These are phyloP conservation scores for Mesorhabditis sp. DNA, from an alignment of 2,888 invertebrate species.

Conservation along the genomic window DNA sequence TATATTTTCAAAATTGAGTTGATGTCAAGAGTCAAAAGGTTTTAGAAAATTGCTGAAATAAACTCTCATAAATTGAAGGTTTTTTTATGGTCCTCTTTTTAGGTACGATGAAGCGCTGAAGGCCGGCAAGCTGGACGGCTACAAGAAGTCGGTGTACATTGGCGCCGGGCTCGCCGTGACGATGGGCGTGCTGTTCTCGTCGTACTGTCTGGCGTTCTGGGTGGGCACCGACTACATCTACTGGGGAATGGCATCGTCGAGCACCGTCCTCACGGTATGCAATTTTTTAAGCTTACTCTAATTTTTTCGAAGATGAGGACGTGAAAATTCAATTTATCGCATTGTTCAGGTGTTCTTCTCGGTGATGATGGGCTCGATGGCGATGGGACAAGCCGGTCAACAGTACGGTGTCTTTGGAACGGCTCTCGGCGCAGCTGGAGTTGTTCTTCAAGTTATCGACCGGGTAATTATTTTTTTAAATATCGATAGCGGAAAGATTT, in stretches of 20 bases:
- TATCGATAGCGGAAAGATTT: no score
- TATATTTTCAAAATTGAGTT: no score
- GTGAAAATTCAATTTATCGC: no score
- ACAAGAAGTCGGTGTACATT: slow-evolving; percentile 38
- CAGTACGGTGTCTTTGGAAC: slow-evolving; percentile 76
- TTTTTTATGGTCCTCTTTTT: no score
- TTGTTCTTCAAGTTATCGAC: slow-evolving; percentile 62
- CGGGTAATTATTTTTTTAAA: slow-evolving; percentile 36
- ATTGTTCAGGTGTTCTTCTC: slow-evolving; percentile 61
- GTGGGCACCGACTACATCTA: slow-evolving; percentile 35
- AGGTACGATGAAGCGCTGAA: slow-evolving; percentile 42
- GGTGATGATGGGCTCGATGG: slow-evolving; percentile 61
- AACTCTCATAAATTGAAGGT: no score
- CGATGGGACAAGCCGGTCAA: slow-evolving; percentile 76
- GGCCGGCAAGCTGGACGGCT: slow-evolving; percentile 32
- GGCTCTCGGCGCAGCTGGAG: slow-evolving; percentile 74
- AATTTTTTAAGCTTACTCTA: slow-evolving; percentile 60
- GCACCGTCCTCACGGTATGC: slow-evolving; percentile 48
- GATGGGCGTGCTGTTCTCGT: slow-evolving; percentile 55
- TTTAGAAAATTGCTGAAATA: no score
- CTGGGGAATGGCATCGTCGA: slow-evolving; percentile 23
- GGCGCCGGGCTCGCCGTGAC: slow-evolving; percentile 56
- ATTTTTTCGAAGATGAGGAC: slow-evolving; percentile 58
- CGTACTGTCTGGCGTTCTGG: slow-evolving; percentile 49
- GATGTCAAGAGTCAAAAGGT: no score